Conservation (phyloP, 1,140 invertebrate genomes). For the Ceratina japonica region DNA sequence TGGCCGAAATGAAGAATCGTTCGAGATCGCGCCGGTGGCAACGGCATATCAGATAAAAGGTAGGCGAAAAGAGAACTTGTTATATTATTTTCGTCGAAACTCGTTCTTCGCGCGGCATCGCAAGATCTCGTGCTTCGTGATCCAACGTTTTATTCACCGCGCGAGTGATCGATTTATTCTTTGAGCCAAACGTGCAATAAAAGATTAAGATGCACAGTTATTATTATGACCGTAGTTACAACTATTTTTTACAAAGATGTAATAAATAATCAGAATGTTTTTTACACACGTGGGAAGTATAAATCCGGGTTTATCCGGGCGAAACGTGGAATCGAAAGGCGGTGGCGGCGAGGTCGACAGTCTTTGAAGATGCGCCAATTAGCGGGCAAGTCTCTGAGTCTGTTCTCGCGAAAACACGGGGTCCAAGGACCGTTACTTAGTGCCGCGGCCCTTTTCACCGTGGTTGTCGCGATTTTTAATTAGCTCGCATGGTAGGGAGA, state of each 20-base stretch:
- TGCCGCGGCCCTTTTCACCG: slow-evolving; percentile 33
- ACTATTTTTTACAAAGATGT: too few relatives aligned
- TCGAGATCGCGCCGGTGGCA: neutral
- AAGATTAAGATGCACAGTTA: too few relatives aligned
- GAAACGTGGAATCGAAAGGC: neutral
- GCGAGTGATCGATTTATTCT: neutral
- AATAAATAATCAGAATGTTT: too few relatives aligned
- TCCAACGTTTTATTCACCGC: slow-evolving; percentile 22
- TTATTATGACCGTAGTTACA: too few relatives aligned
- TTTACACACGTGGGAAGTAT: too few relatives aligned
- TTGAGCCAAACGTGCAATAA: neutral
- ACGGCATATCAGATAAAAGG: slow-evolving; percentile 14
- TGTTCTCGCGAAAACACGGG: slow-evolving; percentile 16
- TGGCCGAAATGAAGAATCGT: slow-evolving; percentile 4
- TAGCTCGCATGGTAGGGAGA: slow-evolving; percentile 28
- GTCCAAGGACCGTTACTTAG: slow-evolving; percentile 18
- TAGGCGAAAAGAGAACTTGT: neutral
- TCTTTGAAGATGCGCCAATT: slow-evolving; percentile 59
- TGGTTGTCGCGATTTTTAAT: slow-evolving; percentile 50
- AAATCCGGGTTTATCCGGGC: too few relatives aligned
- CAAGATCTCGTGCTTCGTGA: neutral
- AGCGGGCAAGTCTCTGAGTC: slow-evolving; percentile 37
- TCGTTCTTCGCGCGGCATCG: neutral
- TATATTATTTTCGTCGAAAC: neutral
- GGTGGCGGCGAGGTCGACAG: slow-evolving; percentile 7